These are phyloP conservation scores for Hylaeus anthracinus DNA, from an alignment of 1,140 invertebrate genomes.

Conservation along the genomic window DNA sequence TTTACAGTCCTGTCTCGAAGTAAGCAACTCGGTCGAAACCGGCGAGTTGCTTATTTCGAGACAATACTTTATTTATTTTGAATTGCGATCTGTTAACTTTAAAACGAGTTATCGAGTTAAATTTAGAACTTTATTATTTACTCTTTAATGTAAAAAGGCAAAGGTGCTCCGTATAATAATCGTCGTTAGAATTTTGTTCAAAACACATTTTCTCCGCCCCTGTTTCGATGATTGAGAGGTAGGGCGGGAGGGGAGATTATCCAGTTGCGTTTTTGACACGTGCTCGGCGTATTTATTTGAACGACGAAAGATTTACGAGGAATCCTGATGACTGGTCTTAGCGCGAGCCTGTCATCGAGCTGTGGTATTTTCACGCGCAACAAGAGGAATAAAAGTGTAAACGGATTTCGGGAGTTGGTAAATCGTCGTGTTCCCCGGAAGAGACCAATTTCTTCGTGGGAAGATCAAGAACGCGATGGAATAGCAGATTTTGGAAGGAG, in stretches of 20 bases:
- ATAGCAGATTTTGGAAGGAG: neutral
- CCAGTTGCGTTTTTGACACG: neutral
- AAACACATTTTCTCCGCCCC: too few relatives aligned
- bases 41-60: too few relatives aligned
- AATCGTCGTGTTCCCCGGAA: neutral
- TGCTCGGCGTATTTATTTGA: slow-evolving; percentile 13
- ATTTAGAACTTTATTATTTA: too few relatives aligned
- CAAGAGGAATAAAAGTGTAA: neutral
- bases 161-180: too few relatives aligned
- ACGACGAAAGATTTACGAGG: slow-evolving; percentile 36
- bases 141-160: too few relatives aligned
- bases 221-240: too few relatives aligned
- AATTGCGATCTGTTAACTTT: too few relatives aligned
- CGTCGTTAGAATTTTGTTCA: too few relatives aligned
- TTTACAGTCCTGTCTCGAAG: too few relatives aligned
- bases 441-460: neutral
- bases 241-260: neutral
- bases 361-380: slow-evolving; percentile 1
- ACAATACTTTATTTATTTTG: too few relatives aligned
- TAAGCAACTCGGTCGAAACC: too few relatives aligned
- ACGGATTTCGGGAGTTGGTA: neutral
- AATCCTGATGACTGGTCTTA: slow-evolving; percentile 15
- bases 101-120: too few relatives aligned
- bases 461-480: slow-evolving; percentile 3
- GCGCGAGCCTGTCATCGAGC: neutral